Conservation (phyloP, 1,140 invertebrate genomes). For the Marisa cornuarietis region DNA sequence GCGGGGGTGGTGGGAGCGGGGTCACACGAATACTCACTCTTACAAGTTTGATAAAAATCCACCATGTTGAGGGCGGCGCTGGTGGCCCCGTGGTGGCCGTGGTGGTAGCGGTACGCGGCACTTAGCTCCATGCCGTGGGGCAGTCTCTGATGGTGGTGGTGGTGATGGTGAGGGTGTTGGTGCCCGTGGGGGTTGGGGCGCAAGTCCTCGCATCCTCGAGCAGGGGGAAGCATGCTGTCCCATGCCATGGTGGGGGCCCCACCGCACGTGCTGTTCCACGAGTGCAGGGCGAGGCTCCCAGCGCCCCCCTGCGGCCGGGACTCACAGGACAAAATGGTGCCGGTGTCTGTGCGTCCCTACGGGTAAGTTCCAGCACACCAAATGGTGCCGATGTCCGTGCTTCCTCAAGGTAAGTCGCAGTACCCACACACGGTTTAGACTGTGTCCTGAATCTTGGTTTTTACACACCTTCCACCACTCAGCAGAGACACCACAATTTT, state of each 20-base stretch:
- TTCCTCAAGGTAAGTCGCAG: no score
- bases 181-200: slow-evolving; percentile 8
- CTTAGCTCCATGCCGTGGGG: slow-evolving; percentile 38
- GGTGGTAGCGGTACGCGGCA: slow-evolving; percentile 46
- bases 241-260: slow-evolving; percentile 21
- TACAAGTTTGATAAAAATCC: slow-evolving; percentile 59
- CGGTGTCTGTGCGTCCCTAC: neutral
- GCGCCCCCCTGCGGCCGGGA: slow-evolving; percentile 17
- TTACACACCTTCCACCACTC: no score
- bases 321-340: slow-evolving; percentile 22
- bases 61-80: slow-evolving; percentile 43
- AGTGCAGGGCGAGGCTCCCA: slow-evolving; percentile 18
- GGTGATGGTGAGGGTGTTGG: slow-evolving; percentile 10
- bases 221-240: slow-evolving; percentile 33
- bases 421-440: no score
- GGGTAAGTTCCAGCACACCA: neutral
- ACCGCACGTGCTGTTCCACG: slow-evolving; percentile 11
- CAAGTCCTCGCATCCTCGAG: slow-evolving; percentile 27
- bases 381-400: no score
- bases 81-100: slow-evolving; percentile 14
- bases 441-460: no score
- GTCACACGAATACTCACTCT: slow-evolving; percentile 48
- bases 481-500: no score
- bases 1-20: neutral
- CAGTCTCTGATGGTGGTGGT: slow-evolving; percentile 23